Base-by-base conservation (phyloP, 2,797 vertebrate species). In the Buceros bicornis region DNA sequence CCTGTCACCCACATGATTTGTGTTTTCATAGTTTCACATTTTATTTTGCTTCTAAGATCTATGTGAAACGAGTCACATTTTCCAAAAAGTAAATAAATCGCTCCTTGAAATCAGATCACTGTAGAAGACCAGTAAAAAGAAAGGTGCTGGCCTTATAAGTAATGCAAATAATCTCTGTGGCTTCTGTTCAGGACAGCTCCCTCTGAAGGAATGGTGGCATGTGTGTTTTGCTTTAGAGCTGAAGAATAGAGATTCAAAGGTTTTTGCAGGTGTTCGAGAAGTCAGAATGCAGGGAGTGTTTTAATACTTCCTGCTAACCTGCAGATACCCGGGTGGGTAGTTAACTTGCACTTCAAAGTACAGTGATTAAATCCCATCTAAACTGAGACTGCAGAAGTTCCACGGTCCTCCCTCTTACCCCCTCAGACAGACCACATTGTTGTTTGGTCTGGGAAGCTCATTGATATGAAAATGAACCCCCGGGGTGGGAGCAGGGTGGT, bases 371-470 rank as follows among this genome's bases (percentile, higher is more conserved):
- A 56, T 66, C 45, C 35, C 0, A 2, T 35, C 21, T 78, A 42
- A 77, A 3, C 58, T 3, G 9, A 77, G 45, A 77, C 19, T 50
- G 7, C 6, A 48, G 29, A 5, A 54, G 15, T 73, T 72, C n/a
- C 77, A 29, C 54, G 40, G 25, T 78, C 25, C 14, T 76, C 2
- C 8, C 8, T 10, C 10, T 54, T 22, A 4, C 13, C 9, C 2
- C 18, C 0, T 3, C 20, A 47, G n/a, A n/a, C 8, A 29, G 14
- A 65, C 19, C 2, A 1, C n/a, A 24, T 25, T 79, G n/a, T 53
- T 61, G 21, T 20, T 72, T 3, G 2, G 13, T 66, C 13, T 56
- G 40, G n/a, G n/a, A 92, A 64, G 12, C 31, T 33, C 22, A 53
- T 8, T 42, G 33, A 6, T 50, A 29, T 48, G 35, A 82, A 82